Percentiles rank a stretch among this genome's conserved stretches.
phyloP scores from a whole-genome alignment of 2,113 vertebrate species.

The Nothocercus nigrocapillus region DNA sequence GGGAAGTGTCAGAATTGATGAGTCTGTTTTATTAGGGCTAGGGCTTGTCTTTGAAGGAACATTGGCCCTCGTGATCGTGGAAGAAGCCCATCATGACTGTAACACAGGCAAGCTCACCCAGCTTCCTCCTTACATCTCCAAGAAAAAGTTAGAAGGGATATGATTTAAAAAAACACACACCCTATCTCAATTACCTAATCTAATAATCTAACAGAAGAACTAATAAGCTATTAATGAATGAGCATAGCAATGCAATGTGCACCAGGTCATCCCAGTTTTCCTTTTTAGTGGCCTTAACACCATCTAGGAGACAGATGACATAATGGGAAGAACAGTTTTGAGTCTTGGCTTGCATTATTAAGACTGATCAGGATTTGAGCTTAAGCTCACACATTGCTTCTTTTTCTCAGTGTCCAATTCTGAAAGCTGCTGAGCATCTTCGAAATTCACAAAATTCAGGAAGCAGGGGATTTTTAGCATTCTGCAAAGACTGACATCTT shows the following conservation, averaged over 20 bases:
- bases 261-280: rapidly evolving
- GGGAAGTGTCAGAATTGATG: not conserved
- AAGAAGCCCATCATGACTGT: rapidly evolving
- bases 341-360: not conserved
- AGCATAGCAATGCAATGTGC: rapidly evolving
- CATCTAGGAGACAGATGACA: not conserved
- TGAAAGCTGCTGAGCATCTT: not conserved
- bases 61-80: not conserved
- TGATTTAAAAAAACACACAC: not conserved
- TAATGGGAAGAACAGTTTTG: not conserved
- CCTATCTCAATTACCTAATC: not conserved
- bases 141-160: not conserved
- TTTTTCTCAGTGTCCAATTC: not conserved
- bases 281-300: not conserved
- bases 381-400: not conserved
- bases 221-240: not conserved
- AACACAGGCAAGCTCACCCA: not conserved
- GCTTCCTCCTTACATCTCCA: not conserved
- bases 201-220: not conserved
- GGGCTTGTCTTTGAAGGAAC: not conserved
- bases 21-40: not conserved
- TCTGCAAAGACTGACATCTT: not conserved
- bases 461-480: not conserved
- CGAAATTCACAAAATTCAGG: not conserved
- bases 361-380: not conserved